These are phyloP conservation scores for Varanus komodoensis DNA, from an alignment of 2,113 vertebrate genomes.

Conservation along the genomic window DNA sequence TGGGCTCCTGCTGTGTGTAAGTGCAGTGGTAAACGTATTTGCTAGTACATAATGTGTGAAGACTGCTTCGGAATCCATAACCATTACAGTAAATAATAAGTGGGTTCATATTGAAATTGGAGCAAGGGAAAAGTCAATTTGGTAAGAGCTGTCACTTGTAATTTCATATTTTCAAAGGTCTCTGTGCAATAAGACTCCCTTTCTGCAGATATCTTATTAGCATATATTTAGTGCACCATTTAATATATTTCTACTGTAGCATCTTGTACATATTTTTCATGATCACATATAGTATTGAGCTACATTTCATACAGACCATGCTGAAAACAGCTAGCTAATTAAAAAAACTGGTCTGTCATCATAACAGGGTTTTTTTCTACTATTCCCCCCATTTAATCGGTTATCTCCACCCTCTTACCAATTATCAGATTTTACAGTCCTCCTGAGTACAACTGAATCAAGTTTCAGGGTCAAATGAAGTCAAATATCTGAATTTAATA, in stretches of 20 bases:
- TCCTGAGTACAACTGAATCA: constrained; percentile 57
- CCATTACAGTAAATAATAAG: constrained; percentile 16
- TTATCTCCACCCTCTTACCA: constrained; percentile 37
- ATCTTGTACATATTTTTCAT: constrained; percentile 30
- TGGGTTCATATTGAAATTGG: constrained; percentile 16
- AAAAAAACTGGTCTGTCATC: constrained; percentile 34
- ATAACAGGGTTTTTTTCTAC: constrained; percentile 25
- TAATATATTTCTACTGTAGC: constrained; percentile 5
- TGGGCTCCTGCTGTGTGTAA: neutral
- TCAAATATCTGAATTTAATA: constrained; percentile 66
- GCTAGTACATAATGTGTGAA: neutral
- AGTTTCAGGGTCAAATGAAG: constrained; percentile 64
- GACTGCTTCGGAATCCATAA: constrained; percentile 8
- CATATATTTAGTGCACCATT: constrained; percentile 7
- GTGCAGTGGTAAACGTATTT: neutral
- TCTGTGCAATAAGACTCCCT: neutral
- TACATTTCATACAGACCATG: neutral
- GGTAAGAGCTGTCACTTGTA: constrained; percentile 17
- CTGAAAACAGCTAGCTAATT: constrained; percentile 38
- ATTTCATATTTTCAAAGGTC: constrained; percentile 23
- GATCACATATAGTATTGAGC: constrained; percentile 9
- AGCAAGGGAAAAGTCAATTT: constrained; percentile 19
- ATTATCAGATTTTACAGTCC: neutral
- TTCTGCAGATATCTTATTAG: constrained; percentile 15
- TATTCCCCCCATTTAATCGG: constrained; percentile 35